Percentiles rank a stretch among this genome's conserved stretches.
Evolutionary conservation across 1,140 invertebrate species (phyloP).

Genomic region (Probaryconus sp.): DNA sequence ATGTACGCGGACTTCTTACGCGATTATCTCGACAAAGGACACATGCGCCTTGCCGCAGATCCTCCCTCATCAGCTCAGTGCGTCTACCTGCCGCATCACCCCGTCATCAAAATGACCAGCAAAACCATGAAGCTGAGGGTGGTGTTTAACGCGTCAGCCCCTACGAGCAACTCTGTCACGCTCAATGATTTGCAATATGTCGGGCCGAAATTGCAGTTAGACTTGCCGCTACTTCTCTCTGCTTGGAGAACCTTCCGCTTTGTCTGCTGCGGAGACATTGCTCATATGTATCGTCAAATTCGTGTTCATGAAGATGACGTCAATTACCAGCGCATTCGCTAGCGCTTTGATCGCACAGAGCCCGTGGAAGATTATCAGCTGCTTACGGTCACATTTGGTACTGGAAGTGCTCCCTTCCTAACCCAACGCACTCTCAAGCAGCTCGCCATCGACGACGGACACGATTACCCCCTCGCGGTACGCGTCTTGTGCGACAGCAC

Average conservation of each 20-base stretch:
- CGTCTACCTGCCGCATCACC: constrained; percentile 1
- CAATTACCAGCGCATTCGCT: background rate
- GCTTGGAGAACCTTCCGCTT: background rate
- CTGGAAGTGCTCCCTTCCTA: background rate
- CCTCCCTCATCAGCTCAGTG: background rate
- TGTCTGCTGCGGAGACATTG: background rate
- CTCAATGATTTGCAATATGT: background rate
- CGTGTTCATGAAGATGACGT: background rate
- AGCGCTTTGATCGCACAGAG: background rate
- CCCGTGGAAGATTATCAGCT: constrained; percentile 10
- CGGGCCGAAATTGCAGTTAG: background rate
- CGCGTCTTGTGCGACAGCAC: background rate
- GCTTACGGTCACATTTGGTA: constrained; percentile 12
- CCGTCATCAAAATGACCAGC: background rate
- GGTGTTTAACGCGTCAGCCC: constrained; percentile 1
- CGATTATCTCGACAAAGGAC: background rate
- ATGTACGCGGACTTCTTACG: background rate
- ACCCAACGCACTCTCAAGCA: background rate
- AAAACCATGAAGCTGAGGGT: background rate
- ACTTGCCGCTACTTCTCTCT: background rate
- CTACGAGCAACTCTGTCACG: background rate
- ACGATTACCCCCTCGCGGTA: too few relatives aligned
- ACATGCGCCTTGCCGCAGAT: background rate
- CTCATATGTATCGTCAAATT: constrained; percentile 9
- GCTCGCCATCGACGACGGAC: background rate